A percentile compares a stretch with the other conserved stretches of the same genome.
phyloP scores from a whole-genome alignment of 1,140 invertebrate species.

The Drosophila hydei region DNA sequence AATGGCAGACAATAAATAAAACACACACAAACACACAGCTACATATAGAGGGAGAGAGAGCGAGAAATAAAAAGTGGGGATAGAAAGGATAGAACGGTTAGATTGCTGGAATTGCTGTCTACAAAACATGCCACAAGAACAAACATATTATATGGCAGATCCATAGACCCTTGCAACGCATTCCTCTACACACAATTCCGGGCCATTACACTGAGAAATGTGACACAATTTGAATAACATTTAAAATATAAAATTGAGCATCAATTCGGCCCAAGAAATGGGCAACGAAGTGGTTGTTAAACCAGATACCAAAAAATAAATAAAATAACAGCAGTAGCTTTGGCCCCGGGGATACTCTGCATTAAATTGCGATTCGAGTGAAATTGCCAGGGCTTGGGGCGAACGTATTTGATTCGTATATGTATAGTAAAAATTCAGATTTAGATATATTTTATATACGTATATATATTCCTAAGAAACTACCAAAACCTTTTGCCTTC shows the following conservation, averaged over 20 bases:
- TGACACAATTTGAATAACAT: slow-evolving; percentile 82
- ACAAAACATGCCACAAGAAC: slow-evolving; percentile 46
- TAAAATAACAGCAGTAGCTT: not conserved
- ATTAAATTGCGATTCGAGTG: slow-evolving; percentile 3
- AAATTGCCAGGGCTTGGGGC: not conserved
- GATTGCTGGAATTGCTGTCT: slow-evolving; percentile 32
- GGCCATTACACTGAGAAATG: slow-evolving; percentile 81
- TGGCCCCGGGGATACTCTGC: not conserved
- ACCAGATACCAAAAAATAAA: slow-evolving; percentile 1
- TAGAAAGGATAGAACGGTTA: slow-evolving; percentile 6
- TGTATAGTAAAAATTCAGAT: not conserved
- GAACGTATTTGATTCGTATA: not conserved
- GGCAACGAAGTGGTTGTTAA: slow-evolving; percentile 39
- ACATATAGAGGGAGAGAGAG: too few relatives aligned
- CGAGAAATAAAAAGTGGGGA: not conserved
- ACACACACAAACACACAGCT: slow-evolving; percentile 7
- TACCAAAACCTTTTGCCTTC: too few relatives aligned
- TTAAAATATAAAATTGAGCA: slow-evolving; percentile 81
- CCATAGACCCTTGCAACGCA: slow-evolving; percentile 24
- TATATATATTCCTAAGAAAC: too few relatives aligned
- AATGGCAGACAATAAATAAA: slow-evolving; percentile 48
- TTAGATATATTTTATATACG: too few relatives aligned
- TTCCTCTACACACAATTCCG: slow-evolving; percentile 62
- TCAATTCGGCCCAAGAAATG: slow-evolving; percentile 50
- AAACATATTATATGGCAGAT: slow-evolving; percentile 15